Evolutionary conservation across 2,888 invertebrate genomes (phyloP).

Genomic region (Lasius platythorax): DNA sequence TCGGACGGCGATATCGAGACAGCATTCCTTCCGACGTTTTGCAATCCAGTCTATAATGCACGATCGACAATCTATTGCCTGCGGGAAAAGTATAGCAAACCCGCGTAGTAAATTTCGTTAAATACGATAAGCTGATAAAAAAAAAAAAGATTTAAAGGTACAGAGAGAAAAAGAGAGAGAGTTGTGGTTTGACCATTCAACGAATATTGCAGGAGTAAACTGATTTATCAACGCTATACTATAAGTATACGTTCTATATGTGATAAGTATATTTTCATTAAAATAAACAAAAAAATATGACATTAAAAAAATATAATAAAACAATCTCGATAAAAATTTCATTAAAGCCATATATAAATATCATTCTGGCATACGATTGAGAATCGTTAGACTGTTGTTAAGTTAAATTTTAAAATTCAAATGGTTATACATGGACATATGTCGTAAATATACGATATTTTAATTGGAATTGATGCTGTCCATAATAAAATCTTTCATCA

Average conservation of each 20-base stretch:
- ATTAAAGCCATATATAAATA: background rate
- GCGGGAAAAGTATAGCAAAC: background rate
- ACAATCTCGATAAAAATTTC: background rate
- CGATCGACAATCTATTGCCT: background rate
- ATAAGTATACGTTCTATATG: background rate
- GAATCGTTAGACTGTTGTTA: background rate
- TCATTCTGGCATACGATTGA: background rate
- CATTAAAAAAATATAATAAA: background rate
- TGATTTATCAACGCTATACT: background rate
- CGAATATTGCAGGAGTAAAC: background rate
- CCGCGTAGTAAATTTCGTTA: slow-evolving; percentile 22
- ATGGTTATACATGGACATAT: background rate
- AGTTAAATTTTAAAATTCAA: slow-evolving; percentile 22
- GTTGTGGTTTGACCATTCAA: background rate
- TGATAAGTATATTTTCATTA: background rate
- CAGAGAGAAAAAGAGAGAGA: background rate
- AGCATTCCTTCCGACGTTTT: slow-evolving; percentile 45
- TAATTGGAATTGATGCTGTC: slow-evolving; percentile 30
- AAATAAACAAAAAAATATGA: background rate
- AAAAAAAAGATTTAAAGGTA: background rate
- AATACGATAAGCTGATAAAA: slow-evolving; percentile 15
- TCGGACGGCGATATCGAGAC: slow-evolving; percentile 41
- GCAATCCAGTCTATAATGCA: slow-evolving; percentile 33
- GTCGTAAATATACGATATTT: slow-evolving; percentile 24
- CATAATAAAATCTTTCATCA: slow-evolving; percentile 39